Evolutionary conservation across 2,797 vertebrate genomes (phyloP).

Genomic region (Alauda arvensis): DNA sequence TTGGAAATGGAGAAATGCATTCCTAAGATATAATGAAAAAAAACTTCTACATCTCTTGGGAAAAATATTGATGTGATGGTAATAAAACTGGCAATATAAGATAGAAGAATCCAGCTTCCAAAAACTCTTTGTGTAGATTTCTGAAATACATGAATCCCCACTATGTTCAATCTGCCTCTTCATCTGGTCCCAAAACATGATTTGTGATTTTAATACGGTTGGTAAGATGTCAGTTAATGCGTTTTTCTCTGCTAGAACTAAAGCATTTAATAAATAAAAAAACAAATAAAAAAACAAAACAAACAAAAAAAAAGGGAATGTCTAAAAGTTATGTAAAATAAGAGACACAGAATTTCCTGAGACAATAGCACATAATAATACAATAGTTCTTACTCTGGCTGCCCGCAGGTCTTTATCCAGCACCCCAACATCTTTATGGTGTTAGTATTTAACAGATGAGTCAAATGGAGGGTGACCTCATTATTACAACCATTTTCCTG

Average conservation of each 20-base stretch:
- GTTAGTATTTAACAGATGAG: background rate
- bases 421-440: background rate
- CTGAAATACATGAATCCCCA: background rate
- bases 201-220: conserved; percentile 47
- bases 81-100: background rate
- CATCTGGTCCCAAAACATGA: conserved; percentile 25
- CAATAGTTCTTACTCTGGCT: background rate
- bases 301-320: background rate
- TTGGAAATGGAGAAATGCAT: background rate
- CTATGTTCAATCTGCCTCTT: conserved; percentile 12
- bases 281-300: background rate
- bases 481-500: background rate
- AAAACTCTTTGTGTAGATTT: background rate
- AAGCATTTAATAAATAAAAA: background rate
- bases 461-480: background rate
- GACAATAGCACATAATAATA: background rate
- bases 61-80: background rate
- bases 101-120: background rate
- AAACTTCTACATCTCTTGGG: background rate
- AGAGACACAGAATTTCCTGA: background rate
- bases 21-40: background rate
- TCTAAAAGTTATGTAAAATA: background rate
- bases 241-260: conserved; percentile 24
- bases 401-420: background rate
- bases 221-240: conserved; percentile 7